phyloP scores from a whole-genome alignment of 1,140 invertebrate genomes.

The Hylaeus volcanicus region DNA sequence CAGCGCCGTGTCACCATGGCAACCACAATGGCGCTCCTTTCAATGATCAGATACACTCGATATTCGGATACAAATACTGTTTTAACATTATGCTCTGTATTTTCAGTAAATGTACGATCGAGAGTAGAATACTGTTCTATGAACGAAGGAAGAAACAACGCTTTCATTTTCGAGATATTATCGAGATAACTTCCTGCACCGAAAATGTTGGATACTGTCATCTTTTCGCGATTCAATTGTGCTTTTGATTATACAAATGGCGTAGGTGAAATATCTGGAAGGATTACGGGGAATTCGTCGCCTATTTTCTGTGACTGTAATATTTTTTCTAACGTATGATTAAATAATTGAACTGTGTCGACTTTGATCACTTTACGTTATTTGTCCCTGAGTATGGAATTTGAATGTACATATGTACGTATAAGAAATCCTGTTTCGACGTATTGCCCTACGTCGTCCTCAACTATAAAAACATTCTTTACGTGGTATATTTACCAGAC shows the following conservation, averaged over 20 bases:
- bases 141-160: not conserved
- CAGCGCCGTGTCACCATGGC: constrained; percentile 26
- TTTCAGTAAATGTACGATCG: too few species aligned
- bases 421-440: not conserved
- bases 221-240: not conserved
- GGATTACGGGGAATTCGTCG: not conserved
- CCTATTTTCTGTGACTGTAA: not conserved
- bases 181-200: too few species aligned
- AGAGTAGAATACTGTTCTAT: not conserved
- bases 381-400: too few species aligned
- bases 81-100: not conserved
- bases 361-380: not conserved
- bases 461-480: not conserved
- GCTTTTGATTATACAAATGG: too few species aligned
- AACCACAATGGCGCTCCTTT: too few species aligned
- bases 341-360: too few species aligned
- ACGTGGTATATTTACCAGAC: not conserved
- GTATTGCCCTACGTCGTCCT: not conserved
- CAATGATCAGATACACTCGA: not conserved
- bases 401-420: not conserved
- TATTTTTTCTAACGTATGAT: not conserved
- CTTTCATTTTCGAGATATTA: not conserved
- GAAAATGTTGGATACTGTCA: not conserved
- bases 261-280: not conserved
- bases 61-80: too few species aligned